These are phyloP conservation scores for Patiria pectinifera DNA, from an alignment of 53 echinoderm and acorn worm species.

Conservation along the genomic window DNA sequence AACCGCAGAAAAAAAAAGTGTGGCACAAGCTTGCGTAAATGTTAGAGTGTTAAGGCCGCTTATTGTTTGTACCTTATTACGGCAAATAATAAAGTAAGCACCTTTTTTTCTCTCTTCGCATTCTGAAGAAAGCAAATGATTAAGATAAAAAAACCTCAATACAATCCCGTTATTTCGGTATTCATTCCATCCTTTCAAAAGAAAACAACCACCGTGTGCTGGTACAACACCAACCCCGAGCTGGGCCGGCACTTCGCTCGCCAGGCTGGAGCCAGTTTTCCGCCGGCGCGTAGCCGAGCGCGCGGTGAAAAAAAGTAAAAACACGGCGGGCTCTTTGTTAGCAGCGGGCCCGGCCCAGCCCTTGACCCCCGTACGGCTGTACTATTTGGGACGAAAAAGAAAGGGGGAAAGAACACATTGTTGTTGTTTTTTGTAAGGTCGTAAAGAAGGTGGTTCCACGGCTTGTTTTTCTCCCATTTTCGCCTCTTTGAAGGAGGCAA, in stretches of 20 bases:
- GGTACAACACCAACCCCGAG: background rate
- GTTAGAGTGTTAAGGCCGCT: no score
- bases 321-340: slow-evolving; percentile 48
- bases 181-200: slow-evolving; percentile 6
- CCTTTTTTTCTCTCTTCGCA: background rate
- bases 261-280: slow-evolving; percentile 38
- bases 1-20: no score
- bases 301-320: slow-evolving; percentile 6
- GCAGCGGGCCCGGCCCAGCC: background rate
- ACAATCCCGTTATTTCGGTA: background rate
- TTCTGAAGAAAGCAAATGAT: background rate
- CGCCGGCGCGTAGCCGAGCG: background rate
- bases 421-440: background rate
- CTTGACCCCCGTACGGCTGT: slow-evolving; percentile 10
- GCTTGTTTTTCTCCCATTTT: background rate
- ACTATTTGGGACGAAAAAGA: slow-evolving; percentile 8
- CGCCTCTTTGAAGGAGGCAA: background rate
- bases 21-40: no score
- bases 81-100: no score
- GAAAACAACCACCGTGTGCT: slow-evolving; percentile 27
- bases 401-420: background rate
- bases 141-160: background rate
- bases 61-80: no score
- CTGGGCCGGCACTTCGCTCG: background rate
- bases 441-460: background rate